Percentiles rank a stretch among this genome's conserved stretches.
Evolutionary conservation across 2,888 invertebrate genomes (phyloP).

Genomic region (Meloe dianella): DNA sequence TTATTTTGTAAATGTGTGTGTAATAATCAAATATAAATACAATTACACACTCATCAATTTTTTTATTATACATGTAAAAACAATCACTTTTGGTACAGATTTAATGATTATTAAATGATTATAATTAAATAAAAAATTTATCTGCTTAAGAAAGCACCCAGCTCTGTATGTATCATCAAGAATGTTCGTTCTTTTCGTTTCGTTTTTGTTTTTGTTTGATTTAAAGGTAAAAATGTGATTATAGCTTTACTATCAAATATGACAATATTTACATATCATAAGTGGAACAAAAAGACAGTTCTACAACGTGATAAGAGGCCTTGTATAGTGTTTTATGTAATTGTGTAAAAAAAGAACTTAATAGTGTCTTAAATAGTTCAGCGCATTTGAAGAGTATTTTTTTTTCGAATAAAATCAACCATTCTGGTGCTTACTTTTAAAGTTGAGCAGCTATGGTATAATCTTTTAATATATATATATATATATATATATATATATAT

Average conservation of each 20-base stretch:
- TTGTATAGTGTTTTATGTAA: conserved; percentile 52
- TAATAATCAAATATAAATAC: not conserved
- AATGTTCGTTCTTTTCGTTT: not conserved
- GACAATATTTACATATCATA: conserved; percentile 59
- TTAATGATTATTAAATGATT: conserved; percentile 20
- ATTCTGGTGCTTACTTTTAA: conserved; percentile 54
- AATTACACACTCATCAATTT: conserved; percentile 8
- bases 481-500: conserved; percentile 23
- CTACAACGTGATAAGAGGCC: conserved; percentile 58
- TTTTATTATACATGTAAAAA: not conserved
- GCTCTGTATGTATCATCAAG: conserved; percentile 23
- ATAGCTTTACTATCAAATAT: conserved; percentile 52
- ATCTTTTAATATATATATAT: conserved; percentile 27
- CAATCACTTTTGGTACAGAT: conserved; percentile 22
- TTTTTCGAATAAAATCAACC: conserved; percentile 48
- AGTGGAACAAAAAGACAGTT: conserved; percentile 46
- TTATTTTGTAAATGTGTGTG: conserved; percentile 12
- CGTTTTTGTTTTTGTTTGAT: not conserved
- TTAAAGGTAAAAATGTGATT: conserved; percentile 43
- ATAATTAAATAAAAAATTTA: conserved; percentile 18
- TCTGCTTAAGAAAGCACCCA: conserved; percentile 21
- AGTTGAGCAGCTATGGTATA: conserved; percentile 56
- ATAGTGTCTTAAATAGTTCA: conserved; percentile 47
- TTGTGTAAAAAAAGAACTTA: conserved; percentile 47
- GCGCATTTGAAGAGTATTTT: conserved; percentile 33